Evolutionary conservation across 2,113 vertebrate genomes (phyloP), one percentile per base, ranked within the genome.

Genomic region (Laticauda colubrina): DNA sequence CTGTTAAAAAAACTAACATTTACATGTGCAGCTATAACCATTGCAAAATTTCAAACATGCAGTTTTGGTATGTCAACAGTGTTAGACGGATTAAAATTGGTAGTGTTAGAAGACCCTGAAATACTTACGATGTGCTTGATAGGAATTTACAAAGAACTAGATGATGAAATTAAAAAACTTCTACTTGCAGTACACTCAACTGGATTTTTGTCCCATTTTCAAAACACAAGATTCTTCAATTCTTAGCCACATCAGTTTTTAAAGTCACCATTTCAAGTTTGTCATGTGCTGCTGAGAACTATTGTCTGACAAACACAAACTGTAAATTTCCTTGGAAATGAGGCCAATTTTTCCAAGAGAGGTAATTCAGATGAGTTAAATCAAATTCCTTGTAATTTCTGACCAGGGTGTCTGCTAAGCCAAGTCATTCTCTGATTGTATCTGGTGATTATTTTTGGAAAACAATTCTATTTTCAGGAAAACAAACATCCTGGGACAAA

Each of bases 21-120:
- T 93, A 93, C 89, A 93, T 87, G 53, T 45, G 88, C 81, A 87
- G 92, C 81, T 90, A 64, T 93, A 26, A 92, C 91, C 8, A 29
- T 90, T 43, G 92, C 92, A 90, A 87, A 89, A 64, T 90, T 57
- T 56, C 89, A 93, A 93, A 93, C 89, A 90, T 93, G 92, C 92
- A 90, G 48, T 90, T 93, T 90, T 93, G 92, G 92, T 93, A 61
- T 87, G 90, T 86, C 55, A 87, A 93, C 75, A 87, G 81, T 90
- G 81, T 93, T 90, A 90, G 2, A 89, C 81, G 92, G 56, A 39
- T 90, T 93, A 87, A 90, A 92, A 92, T 15, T 18, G 54, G 81
- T 90, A 93, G 92, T 90, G 92, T 92, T 93, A 93, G 81, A 92
- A 89, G 64, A 87, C 45, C 89, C 86, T 93, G 75, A 69, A 88